Evolutionary conservation across 2,888 invertebrate species (phyloP), one percentile per base, ranked within the genome.

Genomic region (Pediacus dermestoides): DNA sequence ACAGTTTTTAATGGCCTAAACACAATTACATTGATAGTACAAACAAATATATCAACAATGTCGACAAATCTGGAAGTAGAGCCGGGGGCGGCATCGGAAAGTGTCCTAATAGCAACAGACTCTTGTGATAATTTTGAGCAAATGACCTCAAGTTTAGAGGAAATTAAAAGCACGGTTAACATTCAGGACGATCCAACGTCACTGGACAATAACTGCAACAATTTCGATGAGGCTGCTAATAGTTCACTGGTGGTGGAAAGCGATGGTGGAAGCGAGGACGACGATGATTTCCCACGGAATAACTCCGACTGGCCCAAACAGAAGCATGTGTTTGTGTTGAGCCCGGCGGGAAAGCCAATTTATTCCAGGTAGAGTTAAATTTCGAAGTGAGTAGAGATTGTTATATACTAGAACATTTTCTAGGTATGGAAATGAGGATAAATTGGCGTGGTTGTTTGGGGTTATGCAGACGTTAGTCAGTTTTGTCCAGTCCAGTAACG

Each of bases 291-390:
- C 36, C 78, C n/a, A 77, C 53, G 80, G 82, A 53, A 78, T 10
- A 49, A 47, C 28, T 41, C 78, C 23, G 80, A 83, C 40, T 87
- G 94, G 81, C 77, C 79, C 23, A 85, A 88, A 57, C 83, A 83
- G 42, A 92, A 92, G 64, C 95, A 96, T 71, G 80, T 97, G 16
- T 96, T 97, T 66, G 88, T 97, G 53, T 68, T 96, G 16, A 95
- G 95, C 68, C 86, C 90, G 58, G 92, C 96, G 7, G 96, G 96
- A 2, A 97, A 97, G 71, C 96, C 96, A 9, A 91, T 97, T 53
- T 97, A 95, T 70, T 88, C 93, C 7, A 80, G 88, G 82, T 86
- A 68, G 45, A 60, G 64, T 34, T 15, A n/a, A 10, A 26, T 11
- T 21, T 18, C 18, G 18, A 32, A 32, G 3, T 32, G 9, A 16